Percentiles rank a stretch among this genome's conserved stretches.
phyloP scores from a whole-genome alignment of 2,113 vertebrate genomes.

The Pandion haliaetus region DNA sequence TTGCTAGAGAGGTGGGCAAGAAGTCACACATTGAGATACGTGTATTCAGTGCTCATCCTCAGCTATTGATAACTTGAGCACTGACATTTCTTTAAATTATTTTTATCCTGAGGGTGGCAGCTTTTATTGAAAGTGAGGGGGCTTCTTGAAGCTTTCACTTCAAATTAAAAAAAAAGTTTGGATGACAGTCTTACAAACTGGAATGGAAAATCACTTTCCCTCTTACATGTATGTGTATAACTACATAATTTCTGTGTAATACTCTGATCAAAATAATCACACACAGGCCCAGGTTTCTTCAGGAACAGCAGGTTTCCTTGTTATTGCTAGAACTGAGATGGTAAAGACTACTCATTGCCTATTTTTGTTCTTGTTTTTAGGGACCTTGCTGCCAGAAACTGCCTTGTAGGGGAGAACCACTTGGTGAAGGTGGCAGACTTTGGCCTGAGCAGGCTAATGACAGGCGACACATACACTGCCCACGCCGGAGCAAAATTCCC shows the following conservation, averaged over 20 bases:
- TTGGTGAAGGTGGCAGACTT: conserved; percentile 99
- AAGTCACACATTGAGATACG: not conserved
- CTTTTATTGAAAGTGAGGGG: conserved; percentile 67
- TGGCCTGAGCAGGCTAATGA: conserved; percentile 95
- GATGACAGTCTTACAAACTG: not conserved
- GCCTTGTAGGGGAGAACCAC: conserved; percentile 98
- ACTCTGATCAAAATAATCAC: not conserved
- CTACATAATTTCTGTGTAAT: not conserved
- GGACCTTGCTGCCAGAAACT: conserved; percentile 97
- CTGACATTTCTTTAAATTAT: conserved; percentile 65
- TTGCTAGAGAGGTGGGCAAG: not conserved
- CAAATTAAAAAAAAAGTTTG: not conserved
- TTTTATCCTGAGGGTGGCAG: conserved; percentile 66
- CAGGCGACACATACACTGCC: conserved; percentile 94
- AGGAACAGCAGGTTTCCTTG: not conserved
- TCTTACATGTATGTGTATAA: not conserved
- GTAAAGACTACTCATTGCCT: not conserved
- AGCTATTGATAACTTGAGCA: conserved; percentile 53
- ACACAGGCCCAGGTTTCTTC: not conserved
- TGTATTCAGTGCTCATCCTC: conserved; percentile 26
- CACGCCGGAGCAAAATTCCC: conserved; percentile 97
- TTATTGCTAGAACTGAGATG: not conserved
- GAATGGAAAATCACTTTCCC: conserved; percentile 42
- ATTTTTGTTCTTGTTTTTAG: conserved; percentile 63
- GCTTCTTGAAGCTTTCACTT: conserved; percentile 55